Evolutionary conservation across 1,140 invertebrate genomes (phyloP), one percentile per base, ranked within the genome.

Genomic region (Zaprionus davidi): DNA sequence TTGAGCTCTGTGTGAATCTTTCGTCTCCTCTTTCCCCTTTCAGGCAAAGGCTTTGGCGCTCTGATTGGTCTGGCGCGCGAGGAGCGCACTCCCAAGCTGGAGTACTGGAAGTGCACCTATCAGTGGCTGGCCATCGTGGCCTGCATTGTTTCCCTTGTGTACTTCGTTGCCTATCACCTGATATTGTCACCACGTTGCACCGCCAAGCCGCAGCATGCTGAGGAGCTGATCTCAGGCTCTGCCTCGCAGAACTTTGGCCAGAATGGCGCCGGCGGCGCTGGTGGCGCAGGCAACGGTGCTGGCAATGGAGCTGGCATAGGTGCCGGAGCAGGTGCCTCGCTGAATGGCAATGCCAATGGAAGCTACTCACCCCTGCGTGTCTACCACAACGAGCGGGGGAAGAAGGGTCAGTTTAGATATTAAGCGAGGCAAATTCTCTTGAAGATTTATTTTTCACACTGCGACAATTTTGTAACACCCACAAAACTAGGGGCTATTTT

Each of bases 361-460:
- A 95, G 94, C 80, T 97, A 97, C 84, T 96, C 96, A 15, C 96
- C 96, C 5, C 94, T 97, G 82, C 93, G 96, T 81, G 96, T 97
- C 3, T 96, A 96, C 80, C 96, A 96, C 92, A 96, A 96, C 82
- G 95, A 96, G 79, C 94, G 95, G 88, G 96, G 95, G 62, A 94
- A 94, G 90, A 96, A 96, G 92, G 96, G 96, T 71, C 95, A 97
- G 90, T 96, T 96, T 93, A 95, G 96, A 91, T 97, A 96, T 92
- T 97, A 93, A 95, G 49, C 26, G 26, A 56, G 20, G 46, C 46
- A 17, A 51, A 6, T 11, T 34, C 31, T 46, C 17, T 46, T 17
- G 6, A 17, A 17, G n/a, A 3, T 46, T 46, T 17, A 71, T 20
- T 46, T 73, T 11, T 11, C 68, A 64, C 57, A 66, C 71, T 55